Base-by-base conservation (phyloP, 2,888 invertebrate genomes). In the Ceratothoa steindachneri region DNA sequence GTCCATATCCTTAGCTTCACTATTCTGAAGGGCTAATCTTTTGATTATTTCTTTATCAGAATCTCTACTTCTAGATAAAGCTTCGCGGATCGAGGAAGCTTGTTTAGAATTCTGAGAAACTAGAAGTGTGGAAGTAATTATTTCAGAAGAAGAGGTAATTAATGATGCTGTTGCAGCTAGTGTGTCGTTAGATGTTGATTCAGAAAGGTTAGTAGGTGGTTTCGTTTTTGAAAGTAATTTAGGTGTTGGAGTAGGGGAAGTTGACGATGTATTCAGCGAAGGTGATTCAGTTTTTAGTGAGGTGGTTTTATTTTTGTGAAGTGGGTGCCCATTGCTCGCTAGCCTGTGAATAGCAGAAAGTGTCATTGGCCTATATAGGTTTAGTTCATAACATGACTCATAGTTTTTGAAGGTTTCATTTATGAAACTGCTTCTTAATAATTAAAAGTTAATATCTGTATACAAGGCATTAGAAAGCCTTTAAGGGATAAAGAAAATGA, bases 301-400 rank as follows among this genome's bases (percentile, higher is more conserved):
- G 15, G 5, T 15, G 15, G 41, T 41, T 41, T 41, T 41, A 15
- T 5, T 5, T n/a, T 12, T 60, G 12, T 60, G 60, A 24, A 24
- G 60, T 3, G 12, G 22, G 24, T 60, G 60, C 60, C 60, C 22
- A 60, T 60, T 60, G 19, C 22, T 24, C 3, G 60, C 22, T 60
- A 24, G 60, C 60, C 60, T 60, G 60, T 24, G 60, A 60, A 60
- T 60, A 60, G 60, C 60, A 60, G 60, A 60, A 60, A 60, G 60
- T 60, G 60, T 60, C 60, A 60, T 60, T 24, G 19, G 27, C 12
- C 60, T 60, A 60, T 60, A 22, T 41, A 41, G 41, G 5, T 41
- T 41, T 41, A 41, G 15, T 41, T 41, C 15, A 41, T 41, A 41
- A 41, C 15, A 41, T 41, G 41, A 15, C 15, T 41, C 41, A 41